Evolutionary conservation across 2,888 invertebrate species (phyloP), one percentile per base, ranked within the genome.

Genomic region (Listrodromus nycthemerus): DNA sequence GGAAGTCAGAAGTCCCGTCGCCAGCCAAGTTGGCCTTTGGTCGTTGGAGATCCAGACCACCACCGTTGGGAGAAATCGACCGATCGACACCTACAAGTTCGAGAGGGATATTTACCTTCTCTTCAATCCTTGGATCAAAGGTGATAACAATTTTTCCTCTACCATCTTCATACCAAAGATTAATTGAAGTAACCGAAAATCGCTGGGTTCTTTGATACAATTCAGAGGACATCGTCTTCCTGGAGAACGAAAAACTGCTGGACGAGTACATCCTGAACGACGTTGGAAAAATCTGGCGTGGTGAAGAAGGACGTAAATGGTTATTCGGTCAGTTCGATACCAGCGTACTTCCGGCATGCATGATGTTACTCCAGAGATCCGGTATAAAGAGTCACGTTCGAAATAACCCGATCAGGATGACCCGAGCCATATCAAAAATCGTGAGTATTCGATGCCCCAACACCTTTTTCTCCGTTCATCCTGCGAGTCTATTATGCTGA

Each of bases 231-330:
- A 94, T 95, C 84, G 97, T 97, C 10, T 97, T 95, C 92, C 95
- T 98, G 96, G 96, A 96, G 70, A 96, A 97, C 74, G 95, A 95
- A 80, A 94, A 94, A 2, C 93, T 95, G 1, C 94, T 97, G 1
- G 96, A 97, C 79, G 98, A 98, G 90, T 97, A 97, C 90, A 95
- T 98, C 10, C 91, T 97, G 83, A 97, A 96, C 84, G 97, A 98
- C 91, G 95, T 96, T n/a, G 98, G 98, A 65, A 97, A 97, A 92
- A 96, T 98, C 52, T 98, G 97, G 96, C 95, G 97, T 19, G 97
- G 97, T 96, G 96, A 80, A 21, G 94, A 95, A 16, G 97, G 97
- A n/a, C 94, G 97, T 71, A 96, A 96, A 87, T 98, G 98, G 98
- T 95, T 96, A 48, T 98, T 96, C 90, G 97, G 97, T 0, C 98